Conservation (phyloP, 2,113 vertebrate species). For the Tenebrosternarchus preto region DNA sequence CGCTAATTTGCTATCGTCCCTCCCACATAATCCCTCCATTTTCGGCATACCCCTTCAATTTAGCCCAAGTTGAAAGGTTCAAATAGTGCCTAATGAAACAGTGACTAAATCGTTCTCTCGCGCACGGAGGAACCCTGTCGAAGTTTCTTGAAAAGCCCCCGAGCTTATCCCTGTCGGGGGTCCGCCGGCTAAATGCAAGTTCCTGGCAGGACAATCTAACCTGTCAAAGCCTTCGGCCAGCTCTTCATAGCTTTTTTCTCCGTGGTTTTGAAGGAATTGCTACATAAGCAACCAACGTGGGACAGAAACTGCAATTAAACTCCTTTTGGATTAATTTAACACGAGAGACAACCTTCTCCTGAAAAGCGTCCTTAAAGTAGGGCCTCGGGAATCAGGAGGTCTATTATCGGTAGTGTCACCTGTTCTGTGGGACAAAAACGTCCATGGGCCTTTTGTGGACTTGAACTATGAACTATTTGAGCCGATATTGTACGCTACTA, state of each 20-base stretch:
- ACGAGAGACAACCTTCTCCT: constrained; percentile 62
- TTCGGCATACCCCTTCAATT: constrained; percentile 90
- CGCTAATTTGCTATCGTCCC: constrained; percentile 93
- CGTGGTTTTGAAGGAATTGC: constrained; percentile 68
- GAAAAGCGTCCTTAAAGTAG: constrained; percentile 70
- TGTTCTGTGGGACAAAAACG: constrained; percentile 47
- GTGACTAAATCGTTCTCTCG: constrained; percentile 88
- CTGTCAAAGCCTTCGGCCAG: constrained; percentile 77
- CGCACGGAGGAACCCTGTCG: constrained; percentile 79
- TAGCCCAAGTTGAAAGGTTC: constrained; percentile 98
- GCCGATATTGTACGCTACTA: constrained; percentile 25
- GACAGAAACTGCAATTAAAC: constrained; percentile 83
- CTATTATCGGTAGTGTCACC: constrained; percentile 52
- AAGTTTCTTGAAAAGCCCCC: constrained; percentile 80
- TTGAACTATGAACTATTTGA: constrained; percentile 34
- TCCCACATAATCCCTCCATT: constrained; percentile 92
- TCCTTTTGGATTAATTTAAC: constrained; percentile 73
- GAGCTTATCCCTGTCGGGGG: constrained; percentile 71
- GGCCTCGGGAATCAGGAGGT: constrained; percentile 56
- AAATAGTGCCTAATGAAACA: constrained; percentile 98
- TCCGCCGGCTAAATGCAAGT: constrained; percentile 70
- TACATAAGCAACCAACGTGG: constrained; percentile 79
- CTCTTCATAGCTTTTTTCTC: constrained; percentile 65
- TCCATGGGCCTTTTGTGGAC: constrained; percentile 67
- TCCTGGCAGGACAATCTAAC: constrained; percentile 77